Base-by-base conservation (phyloP, 2,797 vertebrate genomes). In the Dipus sagitta region DNA sequence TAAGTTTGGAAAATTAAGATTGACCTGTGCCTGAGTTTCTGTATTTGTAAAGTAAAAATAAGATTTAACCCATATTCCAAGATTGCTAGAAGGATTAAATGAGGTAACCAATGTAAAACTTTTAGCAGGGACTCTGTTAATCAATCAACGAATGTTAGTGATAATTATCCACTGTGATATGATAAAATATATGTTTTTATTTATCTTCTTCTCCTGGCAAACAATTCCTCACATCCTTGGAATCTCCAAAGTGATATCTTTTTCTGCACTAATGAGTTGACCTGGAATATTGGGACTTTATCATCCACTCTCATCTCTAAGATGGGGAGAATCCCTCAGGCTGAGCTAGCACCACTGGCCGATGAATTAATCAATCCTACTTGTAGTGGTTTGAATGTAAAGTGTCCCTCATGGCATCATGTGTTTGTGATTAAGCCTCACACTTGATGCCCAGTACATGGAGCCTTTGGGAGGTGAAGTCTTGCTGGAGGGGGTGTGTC, bases 1-100 rank as follows among this genome's bases (percentile, higher is more conserved):
- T 89, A 78, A 79, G n/a, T 52, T 85, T 82, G 65, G 38, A 34
- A 60, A 85, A 87, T 85, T 93, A 80, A 47, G 38, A 79, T 60
- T 88, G 38, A 32, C 30, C 11, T 54, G 28, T 64, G 54, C 24
- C 42, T 70, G n/a, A 14, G 23, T 81, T 81, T 93, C 68, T 62
- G 74, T 21, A 32, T 20, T 62, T 54, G 26, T 77, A 72, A 68
- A 32, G 17, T 52, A 23, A 60, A 7, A 62, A 76, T 87, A 70
- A 88, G n/a, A 32, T 58, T 38, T 84, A 82, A 85, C 17, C 26
- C 47, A 88, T 5, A 54, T 14, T 10, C n/a, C 38, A 86, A 30
- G 23, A 13, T 42, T 70, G 42, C 60, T 71, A 23, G 92, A 70
- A 88, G 28, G 24, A 52, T 62, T 74, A 71, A 30, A n/a, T 65